Evolutionary conservation across 2,113 vertebrate genomes (phyloP), one percentile per base, ranked within the genome.

Genomic region (Actenoides hombroni): DNA sequence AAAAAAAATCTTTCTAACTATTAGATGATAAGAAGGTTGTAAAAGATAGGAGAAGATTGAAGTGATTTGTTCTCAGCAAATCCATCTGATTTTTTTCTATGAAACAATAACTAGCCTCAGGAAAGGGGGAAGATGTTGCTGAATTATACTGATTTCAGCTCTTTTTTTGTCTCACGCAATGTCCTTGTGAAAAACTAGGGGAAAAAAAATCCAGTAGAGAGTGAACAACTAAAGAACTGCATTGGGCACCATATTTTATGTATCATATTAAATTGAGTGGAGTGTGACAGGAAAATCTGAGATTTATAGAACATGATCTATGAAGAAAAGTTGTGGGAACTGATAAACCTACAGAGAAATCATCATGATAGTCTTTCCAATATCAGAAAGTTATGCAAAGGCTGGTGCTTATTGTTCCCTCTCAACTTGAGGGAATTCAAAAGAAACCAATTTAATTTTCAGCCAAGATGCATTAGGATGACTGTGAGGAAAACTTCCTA

Each of bases 361-460:
- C 91, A 89, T 60, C 0, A 0, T 86, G 89, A 69, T 95, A 69
- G 93, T 87, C 70, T 90, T 76, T 92, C 84, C 81, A 85, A 76
- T 83, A 83, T 82, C 57, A 84, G 94, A 88, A 90, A 60, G 77
- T 91, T 95, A 89, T 10, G 25, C 70, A 64, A 87, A 95, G 70
- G 84, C 94, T 95, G 91, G 93, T 95, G 91, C 93, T 96, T 65
- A 87, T 95, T 96, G 96, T 95, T 96, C 91, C 94, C 81, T 74
- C 73, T 71, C 65, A 65, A 95, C 96, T 95, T 92, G 83, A 71
- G 95, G 95, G 96, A 95, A 97, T 96, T 96, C 74, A 51, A 95
- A 95, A 96, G 92, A 92, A 97, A 97, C 91, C 95, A 95, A 95
- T 97, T 94, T 96, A 96, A 95, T 97, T 97, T 95, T 92, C 96